Conservation (phyloP, 1,140 invertebrate genomes). For the Drosophila paulistorum region DNA sequence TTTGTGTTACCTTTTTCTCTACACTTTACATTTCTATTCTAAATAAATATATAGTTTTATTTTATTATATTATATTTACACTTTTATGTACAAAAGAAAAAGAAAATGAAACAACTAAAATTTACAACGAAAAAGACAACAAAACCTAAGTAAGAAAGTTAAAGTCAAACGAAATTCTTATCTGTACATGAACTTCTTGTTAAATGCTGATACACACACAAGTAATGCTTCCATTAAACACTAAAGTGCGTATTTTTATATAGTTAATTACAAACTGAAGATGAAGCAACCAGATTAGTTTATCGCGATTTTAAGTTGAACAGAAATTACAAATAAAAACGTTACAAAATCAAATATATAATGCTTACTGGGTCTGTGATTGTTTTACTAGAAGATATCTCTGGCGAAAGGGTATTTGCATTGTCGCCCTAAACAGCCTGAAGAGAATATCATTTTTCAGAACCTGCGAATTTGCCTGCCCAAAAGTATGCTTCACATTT, state of each 20-base stretch:
- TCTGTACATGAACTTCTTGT: constrained; percentile 71
- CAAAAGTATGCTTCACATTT: no score
- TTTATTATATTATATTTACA: constrained; percentile 44
- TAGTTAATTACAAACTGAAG: constrained; percentile 64
- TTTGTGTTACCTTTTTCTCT: constrained; percentile 7
- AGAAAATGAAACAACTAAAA: constrained; percentile 8
- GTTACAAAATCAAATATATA: constrained; percentile 71
- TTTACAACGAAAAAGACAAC: constrained; percentile 56
- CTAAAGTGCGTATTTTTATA: constrained; percentile 75
- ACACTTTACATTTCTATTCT: constrained; percentile 35
- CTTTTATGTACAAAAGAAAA: constrained; percentile 52
- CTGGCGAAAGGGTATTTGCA: no score
- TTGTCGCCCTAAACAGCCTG: no score
- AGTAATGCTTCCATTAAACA: constrained; percentile 77
- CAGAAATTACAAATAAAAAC: constrained; percentile 66
- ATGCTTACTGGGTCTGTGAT: constrained; percentile 15
- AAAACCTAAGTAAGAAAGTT: constrained; percentile 39
- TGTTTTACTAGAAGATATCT: background rate
- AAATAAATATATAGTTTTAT: constrained; percentile 43
- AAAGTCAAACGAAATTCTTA: constrained; percentile 4
- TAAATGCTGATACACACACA: constrained; percentile 67
- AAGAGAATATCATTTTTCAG: no score
- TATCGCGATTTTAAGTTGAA: constrained; percentile 71
- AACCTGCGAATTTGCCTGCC: no score
- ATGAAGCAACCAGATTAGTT: constrained; percentile 68